phyloP scores from a whole-genome alignment of 2,113 vertebrate species.

The Myiopsitta monachus region DNA sequence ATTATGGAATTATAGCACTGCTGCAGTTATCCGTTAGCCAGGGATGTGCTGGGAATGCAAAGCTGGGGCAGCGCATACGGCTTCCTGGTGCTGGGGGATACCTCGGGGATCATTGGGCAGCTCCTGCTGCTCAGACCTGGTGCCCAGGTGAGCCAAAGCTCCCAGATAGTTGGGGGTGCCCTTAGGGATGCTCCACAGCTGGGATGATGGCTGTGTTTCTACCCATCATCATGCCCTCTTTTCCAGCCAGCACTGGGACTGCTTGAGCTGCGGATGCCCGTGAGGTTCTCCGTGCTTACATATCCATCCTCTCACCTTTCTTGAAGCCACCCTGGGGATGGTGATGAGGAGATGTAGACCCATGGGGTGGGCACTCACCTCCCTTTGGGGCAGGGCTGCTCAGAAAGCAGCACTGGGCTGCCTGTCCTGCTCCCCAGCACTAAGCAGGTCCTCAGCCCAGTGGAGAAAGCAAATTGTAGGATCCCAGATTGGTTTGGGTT shows the following conservation, averaged over 20 bases:
- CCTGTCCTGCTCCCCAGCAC: not conserved
- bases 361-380: not conserved
- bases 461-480: not conserved
- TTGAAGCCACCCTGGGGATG: not conserved
- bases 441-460: not conserved
- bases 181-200: too few species aligned
- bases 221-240: not conserved
- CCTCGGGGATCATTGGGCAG: not conserved
- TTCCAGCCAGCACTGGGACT: not conserved
- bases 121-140: not conserved
- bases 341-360: fast-evolving
- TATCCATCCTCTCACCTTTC: too few species aligned
- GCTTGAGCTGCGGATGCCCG: fast-evolving
- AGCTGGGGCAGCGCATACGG: fast-evolving
- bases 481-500: not conserved
- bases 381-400: too few species aligned
- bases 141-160: not conserved
- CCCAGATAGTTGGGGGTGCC: not conserved
- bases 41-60: conserved; percentile 11
- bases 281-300: fast-evolving
- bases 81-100: not conserved
- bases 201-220: not conserved
- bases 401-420: not conserved
- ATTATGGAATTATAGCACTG: conserved; percentile 52
- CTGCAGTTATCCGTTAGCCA: not conserved